Evolutionary conservation across 2,113 vertebrate genomes (phyloP).

Genomic region (Oncorhynchus kisutch): DNA sequence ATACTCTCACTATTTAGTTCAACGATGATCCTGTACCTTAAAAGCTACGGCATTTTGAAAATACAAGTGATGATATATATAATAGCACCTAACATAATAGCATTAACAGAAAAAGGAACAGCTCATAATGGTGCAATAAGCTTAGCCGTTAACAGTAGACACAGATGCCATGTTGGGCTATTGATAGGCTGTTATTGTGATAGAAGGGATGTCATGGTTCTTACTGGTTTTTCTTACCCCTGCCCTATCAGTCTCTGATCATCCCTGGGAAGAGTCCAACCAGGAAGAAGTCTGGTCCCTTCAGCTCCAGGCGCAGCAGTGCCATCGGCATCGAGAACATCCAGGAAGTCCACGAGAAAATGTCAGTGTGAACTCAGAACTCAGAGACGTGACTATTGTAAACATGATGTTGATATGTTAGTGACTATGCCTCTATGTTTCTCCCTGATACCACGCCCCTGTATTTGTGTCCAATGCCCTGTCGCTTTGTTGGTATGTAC

Average conservation of each 20-base stretch:
- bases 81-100: background rate
- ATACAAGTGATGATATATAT: background rate
- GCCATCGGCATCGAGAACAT: slow-evolving; percentile 97
- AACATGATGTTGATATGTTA: background rate
- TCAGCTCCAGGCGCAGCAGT: slow-evolving; percentile 89
- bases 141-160: background rate
- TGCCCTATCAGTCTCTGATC: slow-evolving; percentile 84
- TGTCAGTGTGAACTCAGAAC: slow-evolving; percentile 64
- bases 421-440: background rate
- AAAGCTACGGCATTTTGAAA: background rate
- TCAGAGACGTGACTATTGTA: too few relatives aligned
- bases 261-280: slow-evolving; percentile 95
- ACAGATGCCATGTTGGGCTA: too few relatives aligned
- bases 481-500: background rate
- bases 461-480: background rate
- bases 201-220: background rate
- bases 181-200: background rate
- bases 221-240: slow-evolving; percentile 20
- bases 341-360: slow-evolving; percentile 91
- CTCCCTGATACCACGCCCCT: background rate
- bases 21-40: background rate
- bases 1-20: background rate
- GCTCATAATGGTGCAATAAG: background rate
- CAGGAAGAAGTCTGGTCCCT: slow-evolving; percentile 89
- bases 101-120: background rate